phyloP scores from a whole-genome alignment of 1,140 invertebrate species.

The Drosophila rufa region DNA sequence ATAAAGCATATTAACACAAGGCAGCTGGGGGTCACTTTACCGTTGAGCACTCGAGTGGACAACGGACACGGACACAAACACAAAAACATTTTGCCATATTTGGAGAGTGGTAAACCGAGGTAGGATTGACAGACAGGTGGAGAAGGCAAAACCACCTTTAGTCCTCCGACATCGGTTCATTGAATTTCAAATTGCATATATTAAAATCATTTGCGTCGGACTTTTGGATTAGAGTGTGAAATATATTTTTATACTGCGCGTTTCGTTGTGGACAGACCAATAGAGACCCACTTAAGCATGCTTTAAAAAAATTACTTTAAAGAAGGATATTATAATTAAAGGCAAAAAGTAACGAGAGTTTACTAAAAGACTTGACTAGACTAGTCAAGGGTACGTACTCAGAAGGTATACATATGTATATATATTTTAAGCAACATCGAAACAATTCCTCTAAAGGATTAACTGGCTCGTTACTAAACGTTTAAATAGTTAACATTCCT shows the following conservation, averaged over 20 bases:
- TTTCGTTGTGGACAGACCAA: slow-evolving; percentile 43
- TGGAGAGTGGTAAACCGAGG: not conserved
- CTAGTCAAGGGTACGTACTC: too few relatives aligned
- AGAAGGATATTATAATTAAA: too few relatives aligned
- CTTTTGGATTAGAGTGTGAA: slow-evolving; percentile 37
- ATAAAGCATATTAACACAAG: slow-evolving; percentile 46
- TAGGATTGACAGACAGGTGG: slow-evolving; percentile 49
- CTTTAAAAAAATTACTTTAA: slow-evolving; percentile 15
- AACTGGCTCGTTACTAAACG: not conserved
- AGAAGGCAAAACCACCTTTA: slow-evolving; percentile 50
- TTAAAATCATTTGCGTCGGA: slow-evolving; percentile 61
- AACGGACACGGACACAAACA: slow-evolving; percentile 6
- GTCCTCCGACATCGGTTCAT: slow-evolving; percentile 58
- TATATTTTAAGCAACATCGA: too few relatives aligned
- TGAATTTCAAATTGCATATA: slow-evolving; percentile 72
- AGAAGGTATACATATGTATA: too few relatives aligned
- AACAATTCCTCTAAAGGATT: not conserved
- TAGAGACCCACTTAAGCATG: slow-evolving; percentile 13
- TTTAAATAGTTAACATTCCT: too few relatives aligned
- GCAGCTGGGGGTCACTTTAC: slow-evolving; percentile 41
- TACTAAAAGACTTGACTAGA: not conserved
- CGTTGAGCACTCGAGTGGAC: slow-evolving; percentile 67
- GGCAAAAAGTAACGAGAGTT: not conserved
- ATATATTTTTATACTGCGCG: slow-evolving; percentile 69
- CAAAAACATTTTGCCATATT: slow-evolving; percentile 5